These are phyloP conservation scores for Tylochromis polylepis DNA, from an alignment of 2,113 vertebrate genomes.

Conservation along the genomic window DNA sequence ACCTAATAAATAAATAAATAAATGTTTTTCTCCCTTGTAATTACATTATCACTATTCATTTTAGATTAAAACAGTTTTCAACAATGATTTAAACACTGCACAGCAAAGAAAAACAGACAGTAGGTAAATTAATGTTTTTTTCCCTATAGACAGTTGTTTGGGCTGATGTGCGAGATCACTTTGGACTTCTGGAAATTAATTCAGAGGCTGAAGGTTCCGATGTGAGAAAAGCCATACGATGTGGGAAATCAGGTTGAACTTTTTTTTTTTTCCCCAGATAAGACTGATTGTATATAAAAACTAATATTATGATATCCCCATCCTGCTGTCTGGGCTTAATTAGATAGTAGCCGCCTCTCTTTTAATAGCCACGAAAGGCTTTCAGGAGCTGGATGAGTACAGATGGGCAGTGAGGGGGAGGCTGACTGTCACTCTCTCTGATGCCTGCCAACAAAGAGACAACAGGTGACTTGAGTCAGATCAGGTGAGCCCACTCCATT, in stretches of 20 bases:
- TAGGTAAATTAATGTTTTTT: not conserved
- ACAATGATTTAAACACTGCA: not conserved
- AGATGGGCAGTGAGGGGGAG: not conserved
- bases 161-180: not conserved
- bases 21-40: not conserved
- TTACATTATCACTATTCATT: not conserved
- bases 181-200: not conserved
- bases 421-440: constrained; percentile 37
- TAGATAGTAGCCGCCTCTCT: not conserved
- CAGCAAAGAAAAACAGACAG: not conserved
- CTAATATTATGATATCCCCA: constrained; percentile 31
- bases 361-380: constrained; percentile 15
- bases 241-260: not conserved
- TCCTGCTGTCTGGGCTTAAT: constrained; percentile 1
- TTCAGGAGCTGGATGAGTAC: not conserved
- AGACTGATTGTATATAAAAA: not conserved
- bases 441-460: constrained; percentile 11
- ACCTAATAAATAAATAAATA: not conserved
- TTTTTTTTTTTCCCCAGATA: not conserved
- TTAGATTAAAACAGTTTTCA: not conserved
- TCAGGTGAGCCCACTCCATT: constrained; percentile 23
- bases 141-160: not conserved
- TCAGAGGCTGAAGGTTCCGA: not conserved
- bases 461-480: constrained; percentile 42
- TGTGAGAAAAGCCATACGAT: too few relatives aligned